Percentiles rank a stretch among this genome's conserved stretches.
Conservation (phyloP, 2,113 vertebrate genomes). For the Raja brachyura region DNA sequence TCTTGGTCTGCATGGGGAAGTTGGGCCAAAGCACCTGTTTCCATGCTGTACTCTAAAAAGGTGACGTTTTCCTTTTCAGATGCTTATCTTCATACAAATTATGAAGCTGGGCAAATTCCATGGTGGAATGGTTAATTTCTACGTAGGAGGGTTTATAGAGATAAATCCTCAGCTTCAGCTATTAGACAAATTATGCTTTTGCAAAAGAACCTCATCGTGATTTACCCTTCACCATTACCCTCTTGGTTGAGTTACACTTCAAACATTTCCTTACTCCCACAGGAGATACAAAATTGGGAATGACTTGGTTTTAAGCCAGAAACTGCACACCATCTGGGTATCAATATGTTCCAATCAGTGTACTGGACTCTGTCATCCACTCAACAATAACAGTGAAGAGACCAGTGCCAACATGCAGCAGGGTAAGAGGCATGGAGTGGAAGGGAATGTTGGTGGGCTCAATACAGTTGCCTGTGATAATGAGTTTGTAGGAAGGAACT, state of each 20-base stretch:
- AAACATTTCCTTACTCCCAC: neutral
- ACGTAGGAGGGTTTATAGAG: constrained; percentile 1
- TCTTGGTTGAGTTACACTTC: neutral
- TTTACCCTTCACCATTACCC: neutral
- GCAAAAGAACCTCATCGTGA: neutral
- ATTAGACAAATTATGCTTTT: neutral
- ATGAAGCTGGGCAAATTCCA: neutral
- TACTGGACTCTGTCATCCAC: neutral
- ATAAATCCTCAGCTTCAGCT: neutral
- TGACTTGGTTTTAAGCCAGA: neutral
- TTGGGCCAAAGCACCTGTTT: too few relatives aligned
- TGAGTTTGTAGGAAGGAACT: too few relatives aligned
- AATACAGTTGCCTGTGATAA: neutral
- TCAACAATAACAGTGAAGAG: neutral
- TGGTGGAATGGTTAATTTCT: neutral
- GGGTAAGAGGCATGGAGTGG: neutral
- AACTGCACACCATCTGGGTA: neutral
- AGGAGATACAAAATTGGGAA: neutral
- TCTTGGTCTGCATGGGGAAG: too few relatives aligned
- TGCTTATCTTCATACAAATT: neutral
- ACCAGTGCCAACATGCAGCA: neutral
- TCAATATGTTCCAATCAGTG: neutral
- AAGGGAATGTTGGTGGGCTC: neutral
- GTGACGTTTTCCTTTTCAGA: neutral
- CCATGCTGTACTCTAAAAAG: neutral